Evolutionary conservation across 2,797 vertebrate species (phyloP), one percentile per base, ranked within the genome.

Genomic region (Cheirogaleus major): DNA sequence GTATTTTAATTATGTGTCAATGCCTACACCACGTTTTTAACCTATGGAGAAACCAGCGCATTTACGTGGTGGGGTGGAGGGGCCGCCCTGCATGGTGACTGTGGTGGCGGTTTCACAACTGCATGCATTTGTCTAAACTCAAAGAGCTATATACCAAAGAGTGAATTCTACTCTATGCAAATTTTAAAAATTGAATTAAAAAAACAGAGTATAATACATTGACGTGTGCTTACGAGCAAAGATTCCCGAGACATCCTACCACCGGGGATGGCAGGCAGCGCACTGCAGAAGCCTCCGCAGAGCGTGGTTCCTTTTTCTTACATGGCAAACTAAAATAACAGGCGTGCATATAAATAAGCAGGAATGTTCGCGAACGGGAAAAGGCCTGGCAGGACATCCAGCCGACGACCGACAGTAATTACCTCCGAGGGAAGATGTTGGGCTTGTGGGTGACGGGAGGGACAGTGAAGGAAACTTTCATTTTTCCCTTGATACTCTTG

Each of bases 31-130:
- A 1, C 10, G 22, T 22, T 52, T 67, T 85, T 23, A 80, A 76
- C 45, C 27, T 23, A 4, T 0, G 72, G 30, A 48, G 65, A 80
- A 84, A 61, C 1, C 3, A 1, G 32, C n/a, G 70, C 25, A 18
- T 52, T 45, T 2, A 7, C 38, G 22, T 0, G 0, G 9, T 1
- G 17, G 15, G 70, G 55, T 1, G 5, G 41, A 0, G 0, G 20
- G 45, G 12, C 38, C 17, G 2, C 67, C 35, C 41, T 55, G 23
- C 35, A 15, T 48, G 23, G 27, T 52, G 32, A 65, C 2, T 30
- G 6, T 20, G 38, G 32, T 5, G 50, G 48, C 22, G 72, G 70
- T 20, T 25, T 86, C 80, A 78, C 69, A 89, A 41, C 8, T 7
- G 18, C 50, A 27, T 17, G 43, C 59, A 32, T 86, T 25, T 75